Evolutionary conservation across 2,888 invertebrate genomes (phyloP), one percentile per base, ranked within the genome.

Genomic region (Parnassius smintheus): DNA sequence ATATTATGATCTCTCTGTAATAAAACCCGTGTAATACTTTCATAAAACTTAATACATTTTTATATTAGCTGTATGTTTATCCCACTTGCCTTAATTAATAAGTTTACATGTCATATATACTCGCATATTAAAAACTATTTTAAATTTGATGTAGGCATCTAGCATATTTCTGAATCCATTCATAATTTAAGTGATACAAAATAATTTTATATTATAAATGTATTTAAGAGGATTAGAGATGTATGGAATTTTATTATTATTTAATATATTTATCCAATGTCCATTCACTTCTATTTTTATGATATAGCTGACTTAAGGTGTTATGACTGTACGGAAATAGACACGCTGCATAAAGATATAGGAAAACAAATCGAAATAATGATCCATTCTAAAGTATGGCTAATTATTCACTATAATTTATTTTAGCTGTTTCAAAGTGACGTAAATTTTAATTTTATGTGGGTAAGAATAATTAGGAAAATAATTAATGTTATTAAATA

Each of bases 61-160:
- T 62, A 62, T 58, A 50, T 56, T 61, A 64, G 50, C 13, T 64
- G 58, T 67, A 62, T 53, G 44, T 50, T 45, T 51, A 61, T 65
- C 60, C 73, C 73, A 82, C 82, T 84, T 84, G 86, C 87, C 86
- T 87, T 87, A 83, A 80, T 74, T 75, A 75, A 78, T 76, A 77
- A 75, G 76, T 80, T 67, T 73, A 66, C 54, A 75, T 73, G 72
- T 83, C 77, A 81, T 73, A 70, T 82, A 77, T 85, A 85, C 83
- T 87, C 82, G 81, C 82, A 81, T 83, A 80, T 77, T 80, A 79
- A 74, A 71, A 71, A 74, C 69, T 72, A 73, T 68, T 67, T 66
- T 72, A 68, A 73, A 68, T 76, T 55, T 48, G 42, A 54, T 25
- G 10, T 63, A 63, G 55, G 56, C 53, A 35, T 44, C 46, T 54